Conservation (phyloP, 2,797 vertebrate genomes). For the Lagodon rhomboides region DNA sequence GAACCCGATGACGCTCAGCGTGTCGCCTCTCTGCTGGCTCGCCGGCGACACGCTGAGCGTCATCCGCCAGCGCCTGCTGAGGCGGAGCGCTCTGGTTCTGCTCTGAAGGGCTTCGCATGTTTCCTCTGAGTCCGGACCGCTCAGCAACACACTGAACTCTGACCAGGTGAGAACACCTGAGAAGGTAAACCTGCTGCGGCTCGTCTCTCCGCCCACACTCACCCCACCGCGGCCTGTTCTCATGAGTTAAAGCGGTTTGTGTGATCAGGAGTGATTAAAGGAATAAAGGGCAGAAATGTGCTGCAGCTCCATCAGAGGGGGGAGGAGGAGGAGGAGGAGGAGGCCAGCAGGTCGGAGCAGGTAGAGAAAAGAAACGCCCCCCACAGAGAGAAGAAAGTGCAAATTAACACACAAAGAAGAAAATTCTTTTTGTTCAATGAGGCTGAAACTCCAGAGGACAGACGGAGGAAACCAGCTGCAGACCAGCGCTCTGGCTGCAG, state of each 20-base stretch:
- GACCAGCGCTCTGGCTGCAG: too few species aligned
- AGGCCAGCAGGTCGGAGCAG: constrained; percentile 55
- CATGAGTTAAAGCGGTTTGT: not conserved
- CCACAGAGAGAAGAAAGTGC: constrained; percentile 18
- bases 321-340: not conserved
- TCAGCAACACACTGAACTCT: not conserved
- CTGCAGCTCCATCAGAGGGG: not conserved
- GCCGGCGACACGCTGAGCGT: not conserved
- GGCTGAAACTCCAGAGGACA: constrained; percentile 36
- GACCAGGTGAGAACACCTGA: constrained; percentile 46
- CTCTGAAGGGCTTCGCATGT: not conserved
- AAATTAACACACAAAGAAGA: constrained; percentile 58
- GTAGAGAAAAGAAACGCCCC: constrained; percentile 41
- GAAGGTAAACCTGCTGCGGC: constrained; percentile 32
- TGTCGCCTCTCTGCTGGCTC: too few species aligned
- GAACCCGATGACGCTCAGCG: constrained; percentile 53
- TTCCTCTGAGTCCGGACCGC: not conserved
- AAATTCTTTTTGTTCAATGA: constrained; percentile 59
- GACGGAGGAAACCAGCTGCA: not conserved
- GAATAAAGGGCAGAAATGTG: constrained; percentile 27
- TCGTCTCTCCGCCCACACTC: constrained; percentile 12
- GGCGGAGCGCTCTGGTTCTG: not conserved
- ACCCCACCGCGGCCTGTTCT: not conserved
- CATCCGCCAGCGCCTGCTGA: not conserved
- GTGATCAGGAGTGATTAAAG: constrained; percentile 17